A percentile compares a stretch with the other conserved stretches of the same genome.
phyloP scores from a whole-genome alignment of 2,888 invertebrate species.

The Mythimna ferrago region DNA sequence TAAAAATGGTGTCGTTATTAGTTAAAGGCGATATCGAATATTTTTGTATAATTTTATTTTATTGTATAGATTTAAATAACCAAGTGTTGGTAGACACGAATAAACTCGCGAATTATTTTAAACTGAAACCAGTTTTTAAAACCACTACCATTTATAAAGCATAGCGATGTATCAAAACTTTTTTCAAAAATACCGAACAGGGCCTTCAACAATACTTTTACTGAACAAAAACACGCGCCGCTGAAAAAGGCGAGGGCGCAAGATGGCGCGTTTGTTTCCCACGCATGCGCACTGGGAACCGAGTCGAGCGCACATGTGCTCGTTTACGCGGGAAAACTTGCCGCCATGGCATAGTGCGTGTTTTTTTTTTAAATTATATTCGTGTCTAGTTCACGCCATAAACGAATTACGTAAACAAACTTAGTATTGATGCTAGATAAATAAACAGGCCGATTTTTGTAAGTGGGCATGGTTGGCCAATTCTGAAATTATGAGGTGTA shows the following conservation, averaged over 20 bases:
- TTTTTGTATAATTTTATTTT: no score
- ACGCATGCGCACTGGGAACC: slow-evolving; percentile 85
- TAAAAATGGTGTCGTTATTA: no score
- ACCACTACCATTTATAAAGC: slow-evolving; percentile 5
- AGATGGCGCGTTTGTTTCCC: slow-evolving; percentile 82
- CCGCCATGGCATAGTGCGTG: slow-evolving; percentile 58
- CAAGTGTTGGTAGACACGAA: not conserved
- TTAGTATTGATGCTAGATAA: slow-evolving; percentile 42
- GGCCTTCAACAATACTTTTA: slow-evolving; percentile 70
- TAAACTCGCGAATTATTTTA: not conserved
- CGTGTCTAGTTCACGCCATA: slow-evolving; percentile 67
- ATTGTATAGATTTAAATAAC: not conserved
- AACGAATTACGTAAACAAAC: slow-evolving; percentile 66
- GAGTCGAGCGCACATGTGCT: slow-evolving; percentile 80
- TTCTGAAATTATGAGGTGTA: no score
- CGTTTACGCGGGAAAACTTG: slow-evolving; percentile 82
- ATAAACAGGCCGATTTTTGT: not conserved
- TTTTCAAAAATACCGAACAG: slow-evolving; percentile 27
- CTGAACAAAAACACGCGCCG: slow-evolving; percentile 71
- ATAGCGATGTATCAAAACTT: slow-evolving; percentile 2
- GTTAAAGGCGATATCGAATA: no score
- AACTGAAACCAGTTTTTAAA: not conserved
- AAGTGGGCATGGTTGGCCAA: no score
- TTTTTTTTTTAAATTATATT: slow-evolving; percentile 72
- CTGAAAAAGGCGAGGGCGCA: slow-evolving; percentile 77